Conservation (phyloP, 23 tunicate genomes). For the Halocynthia aurantium region DNA sequence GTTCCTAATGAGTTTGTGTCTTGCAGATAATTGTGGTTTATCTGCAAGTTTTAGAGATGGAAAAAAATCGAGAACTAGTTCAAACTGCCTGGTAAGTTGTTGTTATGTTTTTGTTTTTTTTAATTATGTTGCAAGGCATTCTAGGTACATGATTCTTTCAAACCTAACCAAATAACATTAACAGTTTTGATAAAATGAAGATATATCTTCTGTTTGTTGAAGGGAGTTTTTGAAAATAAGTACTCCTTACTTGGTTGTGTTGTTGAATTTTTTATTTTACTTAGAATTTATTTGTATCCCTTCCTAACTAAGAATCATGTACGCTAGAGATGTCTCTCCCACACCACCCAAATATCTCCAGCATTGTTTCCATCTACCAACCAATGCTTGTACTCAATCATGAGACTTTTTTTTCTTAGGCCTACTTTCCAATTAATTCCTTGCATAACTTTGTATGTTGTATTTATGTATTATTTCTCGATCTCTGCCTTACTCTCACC, state of each 20-base stretch:
- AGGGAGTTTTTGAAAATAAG: no score
- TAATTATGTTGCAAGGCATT: not conserved
- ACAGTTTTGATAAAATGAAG: not conserved
- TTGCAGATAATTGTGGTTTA: conserved; percentile 71
- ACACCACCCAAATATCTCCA: not conserved
- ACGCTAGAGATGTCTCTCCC: not conserved
- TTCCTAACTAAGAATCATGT: no score
- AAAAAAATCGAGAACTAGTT: conserved; percentile 55
- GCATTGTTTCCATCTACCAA: not conserved
- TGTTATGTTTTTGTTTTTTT: not conserved
- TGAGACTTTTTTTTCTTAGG: not conserved
- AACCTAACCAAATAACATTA: not conserved
- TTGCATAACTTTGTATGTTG: conserved; percentile 8
- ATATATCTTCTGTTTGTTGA: no score
- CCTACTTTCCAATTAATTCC: not conserved
- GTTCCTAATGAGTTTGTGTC: conserved; percentile 6
- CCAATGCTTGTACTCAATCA: not conserved
- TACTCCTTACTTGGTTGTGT: no score
- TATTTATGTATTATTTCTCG: conserved; percentile 27
- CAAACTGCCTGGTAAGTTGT: conserved; percentile 74
- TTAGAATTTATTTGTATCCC: no score
- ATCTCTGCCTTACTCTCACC: conserved; percentile 36
- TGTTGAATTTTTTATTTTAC: no score
- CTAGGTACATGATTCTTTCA: not conserved
- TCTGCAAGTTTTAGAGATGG: conserved; percentile 81